Base-by-base conservation (phyloP, 2,888 invertebrate species). In the Eristalis intricaria region DNA sequence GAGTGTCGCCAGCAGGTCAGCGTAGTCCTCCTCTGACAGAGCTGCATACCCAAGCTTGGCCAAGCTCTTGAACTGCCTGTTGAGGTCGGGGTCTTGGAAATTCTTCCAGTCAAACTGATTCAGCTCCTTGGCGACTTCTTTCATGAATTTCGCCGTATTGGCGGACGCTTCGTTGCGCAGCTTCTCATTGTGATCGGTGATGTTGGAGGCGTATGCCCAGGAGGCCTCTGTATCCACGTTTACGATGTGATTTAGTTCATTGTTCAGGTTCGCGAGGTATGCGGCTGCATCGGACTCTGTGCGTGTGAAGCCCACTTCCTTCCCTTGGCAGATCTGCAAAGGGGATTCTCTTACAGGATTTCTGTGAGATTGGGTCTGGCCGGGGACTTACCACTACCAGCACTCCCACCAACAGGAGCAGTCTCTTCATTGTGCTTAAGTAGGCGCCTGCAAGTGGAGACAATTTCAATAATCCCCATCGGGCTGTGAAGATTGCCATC, bases 181-280 rank as follows among this genome's bases (percentile, higher is more conserved):
- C 40, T 94, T 94, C 74, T 96, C 94, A 92, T 96, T 97, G 78
- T 95, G 95, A 71, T 96, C 95, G 0, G 96, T 97, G 60, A 97
- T 94, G 91, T 97, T 96, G 0, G 96, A 96, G 0, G 95, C 95
- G 91, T 97, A 97, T 0, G 94, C 94, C 97, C 97, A 97, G 2
- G 95, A 94, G 0, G 96, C 96, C 3, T 95, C 89, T 0, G 94
- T 94, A 4, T 94, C 94, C n/a, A 94, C 93, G 90, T 96, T 95
- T 85, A 94, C 94, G 90, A 95, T 94, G 68, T 93, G 90, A 0
- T 95, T 95, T n/a, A 94, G 93, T 80, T 95, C 94, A 69, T 93
- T 94, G 91, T 96, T 96, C 35, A 96, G 91, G 81, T 95, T 94
- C 74, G 94, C 90, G 89, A 97, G 94, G 90, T 95, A 95, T 89